Base-by-base conservation (phyloP, 2,888 invertebrate genomes). In the Myopa tessellatipennis region DNA sequence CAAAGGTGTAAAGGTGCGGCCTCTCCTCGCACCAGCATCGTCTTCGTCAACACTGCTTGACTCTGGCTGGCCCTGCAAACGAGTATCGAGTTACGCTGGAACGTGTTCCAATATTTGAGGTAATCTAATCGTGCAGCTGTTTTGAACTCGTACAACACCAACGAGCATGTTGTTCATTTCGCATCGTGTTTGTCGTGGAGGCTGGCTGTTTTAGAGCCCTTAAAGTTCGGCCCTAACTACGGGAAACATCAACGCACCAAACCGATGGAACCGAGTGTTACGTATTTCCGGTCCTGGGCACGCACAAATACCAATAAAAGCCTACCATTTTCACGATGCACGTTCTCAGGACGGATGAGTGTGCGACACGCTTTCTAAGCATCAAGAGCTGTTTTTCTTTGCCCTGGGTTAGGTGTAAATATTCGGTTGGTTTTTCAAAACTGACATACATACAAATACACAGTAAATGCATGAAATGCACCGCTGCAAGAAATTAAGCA, bases 111-210 rank as follows among this genome's bases (percentile, higher is more conserved):
- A 18, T 69, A 69, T 45, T 75, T 68, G 68, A 75, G 75, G 67
- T 75, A 68, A 75, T 68, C 63, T 34, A 26, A 75, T 75, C 55
- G 38, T 26, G 45, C 74, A 75, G 75, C 75, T 75, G 75, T 58
- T 34, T 69, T 69, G 75, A 1, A 58, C 74, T 68, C 68, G 68
- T 63, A 38, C 1, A 14, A 3, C 14, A 40, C 12, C 45, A 16
- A 40, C 45, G 40, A 38, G 10, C 50, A 50, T 8, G 0, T 50
- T 1, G 50, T 8, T 1, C 50, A 10, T 14, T 8, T 50, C 50
- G 8, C 50, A 14, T 50, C 50, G 14, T 14, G 50, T 8, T 38
- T 65, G 65, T 26, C 65, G 14, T 38, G 34, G 38, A 65, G 10
- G 10, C 34, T 65, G 26, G 65, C 14, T 34, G 61, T 18, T 7